A percentile compares a stretch with the other conserved stretches of the same genome.
Conservation (phyloP, 2,113 vertebrate genomes). For the Dasyornis broadbenti region DNA sequence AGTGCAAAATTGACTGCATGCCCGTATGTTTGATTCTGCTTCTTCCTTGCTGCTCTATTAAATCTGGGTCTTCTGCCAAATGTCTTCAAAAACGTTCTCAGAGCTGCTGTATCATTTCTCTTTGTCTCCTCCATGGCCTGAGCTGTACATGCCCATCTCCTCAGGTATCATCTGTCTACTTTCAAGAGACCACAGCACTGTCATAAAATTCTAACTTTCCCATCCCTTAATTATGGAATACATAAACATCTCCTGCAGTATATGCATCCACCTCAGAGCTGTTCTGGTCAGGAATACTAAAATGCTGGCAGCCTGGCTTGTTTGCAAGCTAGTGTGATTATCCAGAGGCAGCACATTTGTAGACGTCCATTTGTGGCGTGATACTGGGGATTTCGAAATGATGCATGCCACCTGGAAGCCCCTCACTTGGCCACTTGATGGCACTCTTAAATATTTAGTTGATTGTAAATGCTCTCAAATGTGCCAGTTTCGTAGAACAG, state of each 20-base stretch:
- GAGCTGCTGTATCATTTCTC: background rate
- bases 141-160: background rate
- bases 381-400: background rate
- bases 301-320: background rate
- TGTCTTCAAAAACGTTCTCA: background rate
- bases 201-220: background rate
- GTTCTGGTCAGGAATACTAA: background rate
- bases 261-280: background rate
- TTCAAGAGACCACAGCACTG: background rate
- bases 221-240: background rate
- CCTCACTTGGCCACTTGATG: constrained; percentile 41
- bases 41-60: background rate
- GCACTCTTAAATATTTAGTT: constrained; percentile 59
- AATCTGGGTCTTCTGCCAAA: background rate
- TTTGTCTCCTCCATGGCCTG: background rate
- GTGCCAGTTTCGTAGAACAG: background rate
- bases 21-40: background rate
- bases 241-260: background rate
- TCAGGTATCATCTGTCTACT: background rate
- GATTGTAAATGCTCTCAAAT: background rate
- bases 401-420: background rate
- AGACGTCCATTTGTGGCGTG: background rate
- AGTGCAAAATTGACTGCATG: background rate
- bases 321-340: background rate
- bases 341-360: background rate